phyloP scores from a whole-genome alignment of 2,113 vertebrate genomes.

The Trematocara unimaculatum region DNA sequence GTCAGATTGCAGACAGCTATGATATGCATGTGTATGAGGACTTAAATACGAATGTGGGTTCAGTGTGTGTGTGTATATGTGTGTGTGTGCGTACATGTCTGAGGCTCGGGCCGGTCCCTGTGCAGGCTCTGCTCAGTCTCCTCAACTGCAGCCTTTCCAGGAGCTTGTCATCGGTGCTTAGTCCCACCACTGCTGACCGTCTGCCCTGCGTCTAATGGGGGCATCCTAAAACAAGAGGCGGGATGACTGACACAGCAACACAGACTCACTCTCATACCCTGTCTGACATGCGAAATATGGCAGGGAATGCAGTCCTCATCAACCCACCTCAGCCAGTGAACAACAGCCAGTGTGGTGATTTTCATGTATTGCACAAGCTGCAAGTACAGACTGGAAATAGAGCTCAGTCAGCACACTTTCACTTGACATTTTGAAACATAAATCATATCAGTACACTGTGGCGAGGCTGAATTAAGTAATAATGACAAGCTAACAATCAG shows the following conservation, averaged over 20 bases:
- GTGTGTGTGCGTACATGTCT: constrained; percentile 6
- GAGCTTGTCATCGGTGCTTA: constrained; percentile 65
- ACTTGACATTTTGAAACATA: not conserved
- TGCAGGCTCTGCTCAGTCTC: constrained; percentile 29
- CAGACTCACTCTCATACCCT: constrained; percentile 13
- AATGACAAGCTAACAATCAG: not conserved
- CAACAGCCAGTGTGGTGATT: constrained; percentile 9
- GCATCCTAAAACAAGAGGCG: constrained; percentile 38
- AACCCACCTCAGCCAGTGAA: not conserved
- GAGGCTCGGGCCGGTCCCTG: constrained; percentile 1
- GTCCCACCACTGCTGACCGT: constrained; percentile 2
- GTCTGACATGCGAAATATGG: constrained; percentile 18
- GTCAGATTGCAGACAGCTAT: constrained; percentile 16
- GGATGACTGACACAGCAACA: constrained; percentile 50
- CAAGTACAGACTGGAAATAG: constrained; percentile 29
- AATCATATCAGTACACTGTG: not conserved
- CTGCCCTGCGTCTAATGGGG: constrained; percentile 22
- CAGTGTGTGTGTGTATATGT: not conserved
- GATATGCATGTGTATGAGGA: not conserved
- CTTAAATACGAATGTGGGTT: not conserved
- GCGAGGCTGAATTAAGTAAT: not conserved
- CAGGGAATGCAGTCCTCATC: not conserved
- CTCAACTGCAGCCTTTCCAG: constrained; percentile 31
- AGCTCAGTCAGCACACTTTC: constrained; percentile 12
- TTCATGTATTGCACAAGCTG: constrained; percentile 2